Base-by-base conservation (phyloP, 2,797 vertebrate genomes). In the Eupleurogrammus muticus region DNA sequence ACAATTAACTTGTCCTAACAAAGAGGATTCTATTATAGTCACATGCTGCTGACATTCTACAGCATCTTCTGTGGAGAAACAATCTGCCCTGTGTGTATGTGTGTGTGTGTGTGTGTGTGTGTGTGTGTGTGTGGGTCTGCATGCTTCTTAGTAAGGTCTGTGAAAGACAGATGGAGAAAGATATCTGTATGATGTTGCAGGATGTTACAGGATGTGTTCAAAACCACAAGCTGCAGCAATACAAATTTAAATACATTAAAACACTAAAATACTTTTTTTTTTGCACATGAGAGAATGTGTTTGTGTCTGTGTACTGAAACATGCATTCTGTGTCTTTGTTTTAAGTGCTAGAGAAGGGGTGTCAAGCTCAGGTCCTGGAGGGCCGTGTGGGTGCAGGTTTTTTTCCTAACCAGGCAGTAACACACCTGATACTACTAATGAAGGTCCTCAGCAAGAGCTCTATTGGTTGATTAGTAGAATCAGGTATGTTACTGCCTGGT, bases 91-190 rank as follows among this genome's bases (percentile, higher is more conserved):
- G 28, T 28, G 28, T 28, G 28, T 6, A 6, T 28, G 28, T 28
- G 28, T 28, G 28, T 28, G 28, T 6, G 6, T 28, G 28, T 28
- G 28, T 28, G 28, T 6, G 28, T 28, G 28, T 28, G 28, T 28
- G 28, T 28, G 28, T 28, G 28, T 28, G 28, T 28, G 28, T 6
- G 28, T 28, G 28, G 3, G 28, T 28, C 3, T 28, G 28, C 28
- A 28, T 28, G 40, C 34, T 54, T 51, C 32, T 32, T 42, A 19
- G 64, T 57, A 60, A 21, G 4, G 5, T 63, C 49, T 47, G 57
- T 62, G 23, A 84, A 65, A 58, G 55, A n/a, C 70, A 83, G 59
- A 75, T 71, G 59, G 64, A 48, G 34, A 34, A 20, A 70, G 71
- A 75, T 66, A 16, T 20, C 28, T 28, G 28, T 28, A 28, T 28